A percentile compares a stretch with the other conserved stretches of the same genome.
phyloP scores from a whole-genome alignment of 1,140 invertebrate species.

The Cherax quadricarinatus region DNA sequence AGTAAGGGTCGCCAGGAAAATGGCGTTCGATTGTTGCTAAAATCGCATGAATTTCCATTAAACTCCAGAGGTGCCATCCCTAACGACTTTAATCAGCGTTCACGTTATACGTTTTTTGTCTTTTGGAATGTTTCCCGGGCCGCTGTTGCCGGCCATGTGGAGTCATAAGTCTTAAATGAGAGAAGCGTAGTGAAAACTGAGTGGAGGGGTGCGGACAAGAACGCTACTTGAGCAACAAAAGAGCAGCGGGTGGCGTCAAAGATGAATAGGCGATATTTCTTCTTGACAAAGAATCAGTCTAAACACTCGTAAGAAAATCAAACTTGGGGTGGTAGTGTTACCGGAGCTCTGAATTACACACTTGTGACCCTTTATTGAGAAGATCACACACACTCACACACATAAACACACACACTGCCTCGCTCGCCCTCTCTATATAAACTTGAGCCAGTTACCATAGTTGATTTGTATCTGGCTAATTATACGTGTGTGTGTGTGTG shows the following conservation, averaged over 20 bases:
- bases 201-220: constrained; percentile 19
- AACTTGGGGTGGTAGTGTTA: constrained; percentile 29
- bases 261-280: constrained; percentile 61
- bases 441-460: background rate
- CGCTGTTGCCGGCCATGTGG: background rate
- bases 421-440: background rate
- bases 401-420: no score
- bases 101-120: background rate
- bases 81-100: background rate
- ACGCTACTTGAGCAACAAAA: constrained; percentile 32
- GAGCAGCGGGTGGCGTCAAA: constrained; percentile 49
- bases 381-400: background rate
- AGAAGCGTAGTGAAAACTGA: background rate
- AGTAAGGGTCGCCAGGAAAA: constrained; percentile 39
- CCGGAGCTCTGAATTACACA: background rate
- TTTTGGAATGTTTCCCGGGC: background rate
- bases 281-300: constrained; percentile 40
- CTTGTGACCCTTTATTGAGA: background rate
- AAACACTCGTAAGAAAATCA: constrained; percentile 53
- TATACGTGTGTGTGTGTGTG: background rate
- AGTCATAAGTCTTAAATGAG: background rate
- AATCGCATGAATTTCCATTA: constrained; percentile 12
- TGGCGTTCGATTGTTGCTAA: constrained; percentile 41
- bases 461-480: background rate
- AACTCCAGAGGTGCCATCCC: background rate